A percentile compares a stretch with the other conserved stretches of the same genome.
phyloP scores from a whole-genome alignment of 1,140 invertebrate species.

The Drosophila fuyamai region DNA sequence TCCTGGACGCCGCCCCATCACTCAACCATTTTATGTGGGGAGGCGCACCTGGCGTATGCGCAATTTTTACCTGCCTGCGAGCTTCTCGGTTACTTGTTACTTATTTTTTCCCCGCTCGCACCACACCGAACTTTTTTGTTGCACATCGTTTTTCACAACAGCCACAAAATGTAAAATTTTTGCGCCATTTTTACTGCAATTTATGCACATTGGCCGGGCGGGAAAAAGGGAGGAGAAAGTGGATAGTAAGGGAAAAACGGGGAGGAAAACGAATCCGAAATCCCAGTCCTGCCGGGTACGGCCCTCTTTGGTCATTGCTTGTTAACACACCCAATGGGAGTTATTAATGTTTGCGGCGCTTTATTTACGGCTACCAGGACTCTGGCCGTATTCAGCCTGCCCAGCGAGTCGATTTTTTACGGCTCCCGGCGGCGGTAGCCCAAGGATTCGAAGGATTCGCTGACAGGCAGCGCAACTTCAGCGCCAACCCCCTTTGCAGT shows the following conservation, averaged over 20 bases:
- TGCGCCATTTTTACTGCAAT: conserved; percentile 79
- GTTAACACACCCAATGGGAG: conserved; percentile 82
- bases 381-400: conserved; percentile 28
- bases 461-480: conserved; percentile 56
- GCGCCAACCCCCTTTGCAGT: conserved; percentile 23
- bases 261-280: conserved; percentile 59
- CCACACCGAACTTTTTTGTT: conserved; percentile 50
- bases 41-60: conserved; percentile 73
- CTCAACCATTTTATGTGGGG: conserved; percentile 42
- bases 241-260: neutral
- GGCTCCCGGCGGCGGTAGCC: conserved; percentile 40
- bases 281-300: conserved; percentile 45
- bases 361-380: conserved; percentile 69
- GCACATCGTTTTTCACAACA: conserved; percentile 76
- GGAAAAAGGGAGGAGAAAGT: no score
- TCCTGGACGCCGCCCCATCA: conserved; percentile 40
- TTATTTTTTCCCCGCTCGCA: conserved; percentile 26
- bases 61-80: conserved; percentile 64
- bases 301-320: conserved; percentile 79
- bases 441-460: conserved; percentile 56
- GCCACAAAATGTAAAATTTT: conserved; percentile 65
- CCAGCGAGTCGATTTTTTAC: conserved; percentile 77
- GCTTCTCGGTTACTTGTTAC: conserved; percentile 58
- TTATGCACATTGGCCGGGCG: conserved; percentile 63
- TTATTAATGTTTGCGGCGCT: conserved; percentile 80